Conservation (phyloP, 2,113 vertebrate species). For the Polypterus senegalus region DNA sequence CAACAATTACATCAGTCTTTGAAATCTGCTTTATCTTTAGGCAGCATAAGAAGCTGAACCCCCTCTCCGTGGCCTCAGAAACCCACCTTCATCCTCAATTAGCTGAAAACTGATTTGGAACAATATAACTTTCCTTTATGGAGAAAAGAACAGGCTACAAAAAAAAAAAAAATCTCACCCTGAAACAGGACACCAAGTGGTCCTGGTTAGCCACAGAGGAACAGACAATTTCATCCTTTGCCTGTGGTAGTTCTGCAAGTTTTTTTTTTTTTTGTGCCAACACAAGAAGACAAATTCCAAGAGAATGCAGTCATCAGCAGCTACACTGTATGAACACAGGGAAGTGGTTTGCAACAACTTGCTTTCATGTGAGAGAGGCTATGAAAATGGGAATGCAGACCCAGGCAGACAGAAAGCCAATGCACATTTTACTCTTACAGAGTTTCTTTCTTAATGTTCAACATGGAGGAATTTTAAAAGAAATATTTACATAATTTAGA, state of each 20-base stretch:
- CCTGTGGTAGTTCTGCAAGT: slow-evolving; percentile 23
- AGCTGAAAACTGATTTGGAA: slow-evolving; percentile 26
- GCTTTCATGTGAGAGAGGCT: slow-evolving; percentile 15
- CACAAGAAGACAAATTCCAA: slow-evolving; percentile 56
- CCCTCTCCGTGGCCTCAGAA: slow-evolving; percentile 33
- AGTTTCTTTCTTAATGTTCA: too few species aligned
- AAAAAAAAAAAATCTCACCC: slow-evolving; percentile 11
- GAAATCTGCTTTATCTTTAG: slow-evolving; percentile 15
- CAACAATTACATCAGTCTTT: slow-evolving; percentile 53
- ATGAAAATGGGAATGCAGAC: slow-evolving; percentile 13
- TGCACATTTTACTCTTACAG: too few species aligned
- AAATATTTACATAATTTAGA: too few species aligned
- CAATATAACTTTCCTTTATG: slow-evolving; percentile 30
- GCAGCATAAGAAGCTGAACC: slow-evolving; percentile 16
- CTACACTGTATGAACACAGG: slow-evolving; percentile 48
- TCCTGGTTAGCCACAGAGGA: slow-evolving; percentile 37
- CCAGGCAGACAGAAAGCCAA: slow-evolving; percentile 20
- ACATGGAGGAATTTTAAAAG: too few species aligned
- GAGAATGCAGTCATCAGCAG: slow-evolving; percentile 45
- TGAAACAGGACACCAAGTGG: slow-evolving; percentile 47
- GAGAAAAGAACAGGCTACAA: slow-evolving; percentile 24
- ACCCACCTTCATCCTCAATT: slow-evolving; percentile 8
- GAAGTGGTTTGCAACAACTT: slow-evolving; percentile 44
- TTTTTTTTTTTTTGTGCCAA: slow-evolving; percentile 32
- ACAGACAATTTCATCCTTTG: slow-evolving; percentile 32